A percentile compares a stretch with the other conserved stretches of the same genome.
Conservation (phyloP, 2,888 invertebrate species). For the Melanchra persicariae region DNA sequence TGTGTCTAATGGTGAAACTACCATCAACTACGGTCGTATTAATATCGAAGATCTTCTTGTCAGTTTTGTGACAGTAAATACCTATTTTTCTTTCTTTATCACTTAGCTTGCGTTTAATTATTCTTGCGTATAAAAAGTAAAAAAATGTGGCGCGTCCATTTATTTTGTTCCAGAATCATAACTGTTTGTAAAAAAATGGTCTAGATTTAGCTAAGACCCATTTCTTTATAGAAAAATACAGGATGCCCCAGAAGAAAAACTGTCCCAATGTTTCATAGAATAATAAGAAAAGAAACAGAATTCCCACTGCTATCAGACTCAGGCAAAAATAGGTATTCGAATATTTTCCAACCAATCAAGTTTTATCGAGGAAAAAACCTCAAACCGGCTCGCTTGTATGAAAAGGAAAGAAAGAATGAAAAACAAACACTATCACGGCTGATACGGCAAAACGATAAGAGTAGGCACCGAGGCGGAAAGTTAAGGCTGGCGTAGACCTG, state of each 20-base stretch:
- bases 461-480: conserved; percentile 30
- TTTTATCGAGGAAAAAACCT: conserved; percentile 43
- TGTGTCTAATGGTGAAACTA: no score
- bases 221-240: no score
- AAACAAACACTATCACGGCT: conserved; percentile 48
- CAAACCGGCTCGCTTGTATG: conserved; percentile 23
- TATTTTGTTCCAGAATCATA: no score
- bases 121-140: no score
- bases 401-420: conserved; percentile 51
- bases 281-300: conserved; percentile 10
- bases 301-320: conserved; percentile 9
- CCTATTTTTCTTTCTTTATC: no score
- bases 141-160: no score
- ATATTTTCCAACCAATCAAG: conserved; percentile 53
- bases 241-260: conserved; percentile 4
- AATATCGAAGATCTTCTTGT: no score
- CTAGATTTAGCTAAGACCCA: no score
- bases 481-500: conserved; percentile 10
- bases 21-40: no score
- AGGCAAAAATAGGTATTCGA: conserved; percentile 27
- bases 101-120: no score
- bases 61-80: no score
- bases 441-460: conserved; percentile 60
- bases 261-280: not conserved
- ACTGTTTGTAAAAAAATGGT: no score